A percentile compares a stretch with the other conserved stretches of the same genome.
Conservation (phyloP, 2,888 invertebrate species). For the Conomelus anceps region DNA sequence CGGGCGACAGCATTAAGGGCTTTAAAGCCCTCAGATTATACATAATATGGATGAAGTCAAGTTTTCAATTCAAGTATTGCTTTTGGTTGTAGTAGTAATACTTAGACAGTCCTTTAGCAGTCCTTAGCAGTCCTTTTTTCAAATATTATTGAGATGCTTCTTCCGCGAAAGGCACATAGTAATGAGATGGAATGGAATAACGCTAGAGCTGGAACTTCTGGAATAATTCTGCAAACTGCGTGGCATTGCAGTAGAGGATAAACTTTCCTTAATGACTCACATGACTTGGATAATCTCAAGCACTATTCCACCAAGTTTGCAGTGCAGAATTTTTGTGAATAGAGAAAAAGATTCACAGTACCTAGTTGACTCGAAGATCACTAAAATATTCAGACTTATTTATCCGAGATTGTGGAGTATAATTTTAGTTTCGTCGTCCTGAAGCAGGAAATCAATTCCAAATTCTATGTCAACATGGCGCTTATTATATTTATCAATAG, state of each 20-base stretch:
- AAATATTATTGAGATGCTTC: too few species aligned
- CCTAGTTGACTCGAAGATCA: background rate
- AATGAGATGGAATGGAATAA: background rate
- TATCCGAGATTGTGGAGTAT: background rate
- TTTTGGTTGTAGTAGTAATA: too few species aligned
- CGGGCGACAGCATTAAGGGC: too few species aligned
- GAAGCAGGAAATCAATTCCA: background rate
- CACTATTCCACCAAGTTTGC: background rate
- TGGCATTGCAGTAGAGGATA: background rate
- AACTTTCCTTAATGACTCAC: background rate
- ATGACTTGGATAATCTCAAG: background rate
- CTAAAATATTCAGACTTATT: background rate
- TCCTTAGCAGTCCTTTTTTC: too few species aligned
- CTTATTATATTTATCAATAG: too few species aligned
- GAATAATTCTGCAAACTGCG: background rate
- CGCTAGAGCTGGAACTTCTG: background rate
- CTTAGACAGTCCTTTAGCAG: too few species aligned
- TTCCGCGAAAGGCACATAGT: too few species aligned
- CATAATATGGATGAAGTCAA: too few species aligned
- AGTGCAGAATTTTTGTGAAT: too few species aligned
- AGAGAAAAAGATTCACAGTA: background rate
- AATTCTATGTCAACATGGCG: background rate
- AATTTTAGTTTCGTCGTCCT: background rate
- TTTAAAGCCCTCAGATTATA: too few species aligned
- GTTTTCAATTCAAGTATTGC: too few species aligned